Conservation (phyloP, 2,797 vertebrate species). For the Artibeus lituratus region DNA sequence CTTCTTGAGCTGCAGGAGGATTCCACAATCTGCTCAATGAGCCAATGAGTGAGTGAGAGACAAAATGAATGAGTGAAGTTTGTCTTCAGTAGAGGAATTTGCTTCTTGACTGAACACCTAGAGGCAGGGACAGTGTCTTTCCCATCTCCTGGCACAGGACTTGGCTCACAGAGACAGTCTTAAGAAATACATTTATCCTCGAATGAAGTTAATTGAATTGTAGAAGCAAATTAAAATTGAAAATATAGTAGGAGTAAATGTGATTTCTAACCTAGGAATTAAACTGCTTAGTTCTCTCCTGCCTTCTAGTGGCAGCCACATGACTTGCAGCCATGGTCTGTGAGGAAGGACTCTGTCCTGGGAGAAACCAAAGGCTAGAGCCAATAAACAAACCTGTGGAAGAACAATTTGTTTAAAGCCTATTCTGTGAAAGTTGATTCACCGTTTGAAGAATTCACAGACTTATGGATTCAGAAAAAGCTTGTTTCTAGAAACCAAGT, state of each 20-base stretch:
- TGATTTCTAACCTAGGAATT: neutral
- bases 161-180: neutral
- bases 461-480: neutral
- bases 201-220: neutral
- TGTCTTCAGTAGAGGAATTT: neutral
- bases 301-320: neutral
- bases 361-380: neutral
- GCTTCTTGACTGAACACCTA: neutral
- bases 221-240: too few species aligned
- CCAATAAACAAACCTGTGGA: neutral
- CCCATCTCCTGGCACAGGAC: neutral
- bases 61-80: neutral
- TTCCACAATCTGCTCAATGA: conserved; percentile 72
- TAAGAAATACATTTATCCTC: neutral
- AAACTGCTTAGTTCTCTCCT: neutral
- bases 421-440: neutral
- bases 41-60: neutral
- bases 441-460: neutral
- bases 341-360: neutral
- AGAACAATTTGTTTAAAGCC: neutral
- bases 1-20: conserved; percentile 81
- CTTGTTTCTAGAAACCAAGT: neutral
- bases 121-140: neutral
- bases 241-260: neutral
- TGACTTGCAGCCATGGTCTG: neutral